Base-by-base conservation (phyloP, 92 coral and sea anemone genomes). In the Bergia puertoricense region DNA sequence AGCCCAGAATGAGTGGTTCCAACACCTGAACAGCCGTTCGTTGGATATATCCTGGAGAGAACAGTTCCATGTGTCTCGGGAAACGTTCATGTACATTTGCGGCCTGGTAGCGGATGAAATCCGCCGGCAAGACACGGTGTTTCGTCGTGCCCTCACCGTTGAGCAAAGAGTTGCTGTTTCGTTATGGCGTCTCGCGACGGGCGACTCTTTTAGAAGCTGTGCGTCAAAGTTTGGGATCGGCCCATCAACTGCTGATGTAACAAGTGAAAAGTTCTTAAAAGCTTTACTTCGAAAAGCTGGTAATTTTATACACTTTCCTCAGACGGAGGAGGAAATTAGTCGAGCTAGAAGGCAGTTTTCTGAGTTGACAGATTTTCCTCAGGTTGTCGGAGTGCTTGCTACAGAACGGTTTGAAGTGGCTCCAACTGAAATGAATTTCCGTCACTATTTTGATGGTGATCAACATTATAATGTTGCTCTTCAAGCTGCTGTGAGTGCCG, bases 201-300 rank as follows among this genome's bases (percentile, higher is more conserved):
- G 80, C 11, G 80, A 76, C 36, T 76, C 80, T 7, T 76, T 76
- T 2, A 20, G 51, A 76, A 76, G 51, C 80, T 76, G 80, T 76
- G 80, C 80, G 4, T 40, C 80, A 16, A 76, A 76, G 10, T 76
- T 76, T 42, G 80, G 80, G n/a, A 76, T 76, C 50, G 80, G 80
- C 54, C 80, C 80, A 76, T 76, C 80, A 22, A 76, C 80, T 8
- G 80, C 80, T 76, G 80, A 76, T 13, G 80, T 76, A 51, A 42
- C 80, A 41, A 76, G 80, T 76, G 51, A 76, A 45, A 20, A 76
- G 51, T 76, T 76, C 18, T 20, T 76, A 42, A 76, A 76, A 30
- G 80, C 80, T 76, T 42, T 76, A 43, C 54, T 40, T 41, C 54
- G 80, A 76, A 42, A 15, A 76, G 80, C 80, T 76, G 50, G 54